These are phyloP conservation scores for Scaptomyza graminum DNA, from an alignment of 1,140 invertebrate species.

Conservation along the genomic window DNA sequence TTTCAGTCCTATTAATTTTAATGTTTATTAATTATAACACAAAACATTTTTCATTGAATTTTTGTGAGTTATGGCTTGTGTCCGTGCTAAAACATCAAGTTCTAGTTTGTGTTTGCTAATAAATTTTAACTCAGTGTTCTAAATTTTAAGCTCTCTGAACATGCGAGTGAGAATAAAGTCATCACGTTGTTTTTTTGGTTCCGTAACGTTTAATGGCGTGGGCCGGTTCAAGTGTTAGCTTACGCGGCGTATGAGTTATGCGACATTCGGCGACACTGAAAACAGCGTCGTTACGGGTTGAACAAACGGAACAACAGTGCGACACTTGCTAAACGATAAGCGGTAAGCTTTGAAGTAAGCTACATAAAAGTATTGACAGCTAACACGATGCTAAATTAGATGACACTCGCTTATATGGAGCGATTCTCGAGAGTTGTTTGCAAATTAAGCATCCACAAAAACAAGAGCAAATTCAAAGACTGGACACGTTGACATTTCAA, in stretches of 20 bases:
- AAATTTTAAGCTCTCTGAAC: too few relatives aligned
- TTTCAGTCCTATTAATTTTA: too few relatives aligned
- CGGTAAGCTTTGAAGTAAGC: slow-evolving; percentile 68
- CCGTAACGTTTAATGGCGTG: slow-evolving; percentile 41
- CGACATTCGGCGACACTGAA: slow-evolving; percentile 18
- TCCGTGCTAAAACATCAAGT: too few relatives aligned
- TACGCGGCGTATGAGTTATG: slow-evolving; percentile 72
- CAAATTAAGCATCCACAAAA: slow-evolving; percentile 40
- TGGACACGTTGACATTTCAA: slow-evolving; percentile 53
- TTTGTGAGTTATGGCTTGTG: too few relatives aligned
- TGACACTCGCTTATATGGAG: slow-evolving; percentile 45
- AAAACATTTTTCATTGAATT: too few relatives aligned
- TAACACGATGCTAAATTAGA: slow-evolving; percentile 77
- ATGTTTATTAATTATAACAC: too few relatives aligned
- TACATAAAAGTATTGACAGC: slow-evolving; percentile 64
- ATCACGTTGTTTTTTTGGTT: slow-evolving; percentile 30
- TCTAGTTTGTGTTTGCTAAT: slow-evolving; percentile 33
- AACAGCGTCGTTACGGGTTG: slow-evolving; percentile 38
- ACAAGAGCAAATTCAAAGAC: slow-evolving; percentile 20
- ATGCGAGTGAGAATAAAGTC: too few relatives aligned
- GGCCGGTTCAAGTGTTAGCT: slow-evolving; percentile 37
- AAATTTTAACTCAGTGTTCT: slow-evolving; percentile 33
- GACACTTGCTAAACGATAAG: slow-evolving; percentile 59
- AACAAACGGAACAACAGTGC: slow-evolving; percentile 49
- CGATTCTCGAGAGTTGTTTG: slow-evolving; percentile 28